Evolutionary conservation across 2,797 vertebrate species (phyloP).

Genomic region (Thamnophis elegans): DNA sequence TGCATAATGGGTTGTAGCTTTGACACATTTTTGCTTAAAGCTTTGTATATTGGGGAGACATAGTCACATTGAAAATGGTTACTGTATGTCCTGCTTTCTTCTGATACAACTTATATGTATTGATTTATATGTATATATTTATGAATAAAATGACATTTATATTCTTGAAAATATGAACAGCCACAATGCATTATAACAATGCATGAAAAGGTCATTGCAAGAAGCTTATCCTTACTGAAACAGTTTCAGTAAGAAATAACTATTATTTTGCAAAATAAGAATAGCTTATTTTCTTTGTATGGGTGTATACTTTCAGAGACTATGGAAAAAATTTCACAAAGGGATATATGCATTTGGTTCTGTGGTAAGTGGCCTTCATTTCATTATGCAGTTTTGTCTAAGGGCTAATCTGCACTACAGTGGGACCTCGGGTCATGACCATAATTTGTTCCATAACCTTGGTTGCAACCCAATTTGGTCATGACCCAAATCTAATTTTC

Average conservation of each 20-base stretch:
- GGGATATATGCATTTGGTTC: neutral
- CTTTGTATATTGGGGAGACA: neutral
- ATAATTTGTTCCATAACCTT: too few relatives aligned
- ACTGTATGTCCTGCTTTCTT: neutral
- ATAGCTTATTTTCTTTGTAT: neutral
- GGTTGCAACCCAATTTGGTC: too few relatives aligned
- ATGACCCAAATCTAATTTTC: too few relatives aligned
- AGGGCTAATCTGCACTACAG: neutral
- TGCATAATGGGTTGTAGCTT: neutral
- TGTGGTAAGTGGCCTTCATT: neutral
- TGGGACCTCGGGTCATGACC: too few relatives aligned
- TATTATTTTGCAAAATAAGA: neutral
- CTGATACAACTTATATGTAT: neutral
- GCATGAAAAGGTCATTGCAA: neutral
- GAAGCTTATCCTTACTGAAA: neutral
- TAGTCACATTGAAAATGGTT: neutral
- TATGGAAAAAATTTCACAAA: neutral
- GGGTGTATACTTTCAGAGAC: neutral
- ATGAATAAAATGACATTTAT: neutral
- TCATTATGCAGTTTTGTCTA: neutral
- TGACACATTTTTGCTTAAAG: neutral
- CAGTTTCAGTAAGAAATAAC: neutral
- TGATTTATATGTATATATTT: neutral
- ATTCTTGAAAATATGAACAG: neutral
- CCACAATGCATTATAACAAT: neutral